Conservation (phyloP, 2,888 invertebrate genomes). For the Portevinia maculata region DNA sequence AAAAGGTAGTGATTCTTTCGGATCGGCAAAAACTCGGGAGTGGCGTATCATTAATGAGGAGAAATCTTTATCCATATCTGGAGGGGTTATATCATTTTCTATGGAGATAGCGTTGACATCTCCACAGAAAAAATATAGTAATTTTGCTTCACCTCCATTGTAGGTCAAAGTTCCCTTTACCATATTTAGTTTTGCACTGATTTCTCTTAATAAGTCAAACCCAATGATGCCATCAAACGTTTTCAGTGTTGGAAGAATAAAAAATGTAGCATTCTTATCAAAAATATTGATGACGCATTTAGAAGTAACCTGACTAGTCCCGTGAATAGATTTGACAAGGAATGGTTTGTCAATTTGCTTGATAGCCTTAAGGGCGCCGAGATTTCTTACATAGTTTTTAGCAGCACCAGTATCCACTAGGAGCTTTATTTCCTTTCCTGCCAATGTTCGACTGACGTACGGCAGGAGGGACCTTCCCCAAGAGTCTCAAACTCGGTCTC, state of each 20-base stretch:
- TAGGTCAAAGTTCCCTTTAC: conserved; percentile 33
- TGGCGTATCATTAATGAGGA: neutral
- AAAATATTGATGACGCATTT: conserved; percentile 48
- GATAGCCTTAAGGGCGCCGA: too few species aligned
- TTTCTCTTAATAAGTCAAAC: conserved; percentile 51
- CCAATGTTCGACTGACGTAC: too few species aligned
- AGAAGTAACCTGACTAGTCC: conserved; percentile 6
- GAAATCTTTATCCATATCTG: neutral
- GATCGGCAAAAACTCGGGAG: conserved; percentile 35
- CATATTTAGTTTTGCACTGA: conserved; percentile 45
- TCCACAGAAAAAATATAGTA: conserved; percentile 29
- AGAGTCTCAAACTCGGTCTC: too few species aligned
- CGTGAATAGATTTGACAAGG: too few species aligned
- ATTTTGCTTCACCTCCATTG: conserved; percentile 28
- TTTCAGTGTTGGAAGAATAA: too few species aligned
- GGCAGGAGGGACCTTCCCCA: too few species aligned
- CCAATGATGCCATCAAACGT: conserved; percentile 68
- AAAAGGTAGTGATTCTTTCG: too few species aligned
- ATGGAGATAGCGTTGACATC: conserved; percentile 3
- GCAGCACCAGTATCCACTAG: too few species aligned
- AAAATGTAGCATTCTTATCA: too few species aligned
- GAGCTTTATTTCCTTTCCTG: too few species aligned
- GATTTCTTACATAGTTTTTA: too few species aligned
- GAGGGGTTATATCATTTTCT: neutral
- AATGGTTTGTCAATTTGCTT: too few species aligned